Percentiles rank a stretch among this genome's conserved stretches.
Evolutionary conservation across 2,113 vertebrate genomes (phyloP).

Genomic region (Willisornis vidua): DNA sequence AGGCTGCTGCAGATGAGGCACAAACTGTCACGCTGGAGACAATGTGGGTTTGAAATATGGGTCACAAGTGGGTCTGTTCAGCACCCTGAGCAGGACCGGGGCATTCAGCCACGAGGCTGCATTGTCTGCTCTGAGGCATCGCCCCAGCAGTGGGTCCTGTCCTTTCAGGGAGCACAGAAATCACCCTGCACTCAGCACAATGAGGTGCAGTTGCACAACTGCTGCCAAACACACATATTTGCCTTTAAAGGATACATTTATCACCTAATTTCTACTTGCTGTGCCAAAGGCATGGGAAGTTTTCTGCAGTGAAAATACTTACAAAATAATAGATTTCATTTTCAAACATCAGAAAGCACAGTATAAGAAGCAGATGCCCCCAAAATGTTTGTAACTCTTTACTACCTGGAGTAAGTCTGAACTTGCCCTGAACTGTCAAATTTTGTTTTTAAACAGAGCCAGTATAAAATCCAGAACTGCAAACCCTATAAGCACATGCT

Average conservation of each 20-base stretch:
- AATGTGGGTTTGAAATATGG: constrained; percentile 50
- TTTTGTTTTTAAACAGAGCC: background rate
- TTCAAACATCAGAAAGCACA: background rate
- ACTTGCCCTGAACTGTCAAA: background rate
- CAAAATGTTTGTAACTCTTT: background rate
- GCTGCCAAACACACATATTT: background rate
- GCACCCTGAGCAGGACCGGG: background rate
- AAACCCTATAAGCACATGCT: background rate
- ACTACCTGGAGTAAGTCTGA: background rate
- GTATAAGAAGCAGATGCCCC: background rate
- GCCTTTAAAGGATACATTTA: background rate
- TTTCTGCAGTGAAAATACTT: background rate
- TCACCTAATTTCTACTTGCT: background rate
- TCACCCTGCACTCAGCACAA: background rate
- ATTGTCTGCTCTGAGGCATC: background rate
- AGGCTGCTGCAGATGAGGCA: background rate
- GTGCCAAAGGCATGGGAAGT: background rate
- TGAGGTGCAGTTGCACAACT: background rate
- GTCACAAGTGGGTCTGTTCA: constrained; percentile 36
- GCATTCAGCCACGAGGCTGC: background rate
- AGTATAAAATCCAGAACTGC: background rate
- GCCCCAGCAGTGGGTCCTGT: background rate
- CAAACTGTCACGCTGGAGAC: background rate
- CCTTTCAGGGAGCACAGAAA: background rate
- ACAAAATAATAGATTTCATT: background rate